Conservation (phyloP, 1,140 invertebrate genomes). For the Dreissena polymorpha region DNA sequence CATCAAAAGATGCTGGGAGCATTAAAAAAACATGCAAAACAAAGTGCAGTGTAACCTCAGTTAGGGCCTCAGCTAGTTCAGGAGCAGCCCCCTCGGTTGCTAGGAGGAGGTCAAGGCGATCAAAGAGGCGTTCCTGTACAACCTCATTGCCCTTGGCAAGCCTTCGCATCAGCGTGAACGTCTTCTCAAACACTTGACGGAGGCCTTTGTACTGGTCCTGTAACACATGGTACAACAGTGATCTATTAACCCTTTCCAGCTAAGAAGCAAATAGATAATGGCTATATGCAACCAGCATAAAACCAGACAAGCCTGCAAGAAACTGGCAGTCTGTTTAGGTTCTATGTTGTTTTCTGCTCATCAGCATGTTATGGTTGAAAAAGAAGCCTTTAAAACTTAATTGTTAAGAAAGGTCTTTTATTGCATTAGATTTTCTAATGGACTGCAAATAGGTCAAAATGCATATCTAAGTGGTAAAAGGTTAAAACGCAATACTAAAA, state of each 20-base stretch:
- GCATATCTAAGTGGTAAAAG: too few species aligned
- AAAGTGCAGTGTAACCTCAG: conserved; percentile 66
- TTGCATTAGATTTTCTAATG: too few species aligned
- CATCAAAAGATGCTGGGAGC: too few species aligned
- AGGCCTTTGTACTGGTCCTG: conserved; percentile 75
- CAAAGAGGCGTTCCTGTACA: conserved; percentile 76
- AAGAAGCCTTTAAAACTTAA: too few species aligned
- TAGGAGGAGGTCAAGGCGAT: conserved; percentile 73
- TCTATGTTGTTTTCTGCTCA: too few species aligned
- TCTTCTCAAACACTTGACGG: conserved; percentile 69
- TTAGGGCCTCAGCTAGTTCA: conserved; percentile 72
- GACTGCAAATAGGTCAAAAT: too few species aligned
- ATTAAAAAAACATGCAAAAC: neutral
- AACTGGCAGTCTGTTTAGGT: too few species aligned
- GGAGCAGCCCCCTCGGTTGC: conserved; percentile 71
- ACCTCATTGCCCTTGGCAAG: conserved; percentile 71
- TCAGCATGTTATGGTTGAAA: too few species aligned
- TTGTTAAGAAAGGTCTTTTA: too few species aligned
- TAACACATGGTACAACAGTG: conserved; percentile 2
- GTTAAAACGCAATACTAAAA: too few species aligned
- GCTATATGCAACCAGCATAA: too few species aligned
- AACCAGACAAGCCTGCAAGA: neutral
- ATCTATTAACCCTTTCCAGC: neutral
- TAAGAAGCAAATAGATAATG: too few species aligned
- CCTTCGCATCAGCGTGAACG: conserved; percentile 70